Evolutionary conservation across 2,113 vertebrate genomes (phyloP).

Genomic region (Lepisosteus oculatus): DNA sequence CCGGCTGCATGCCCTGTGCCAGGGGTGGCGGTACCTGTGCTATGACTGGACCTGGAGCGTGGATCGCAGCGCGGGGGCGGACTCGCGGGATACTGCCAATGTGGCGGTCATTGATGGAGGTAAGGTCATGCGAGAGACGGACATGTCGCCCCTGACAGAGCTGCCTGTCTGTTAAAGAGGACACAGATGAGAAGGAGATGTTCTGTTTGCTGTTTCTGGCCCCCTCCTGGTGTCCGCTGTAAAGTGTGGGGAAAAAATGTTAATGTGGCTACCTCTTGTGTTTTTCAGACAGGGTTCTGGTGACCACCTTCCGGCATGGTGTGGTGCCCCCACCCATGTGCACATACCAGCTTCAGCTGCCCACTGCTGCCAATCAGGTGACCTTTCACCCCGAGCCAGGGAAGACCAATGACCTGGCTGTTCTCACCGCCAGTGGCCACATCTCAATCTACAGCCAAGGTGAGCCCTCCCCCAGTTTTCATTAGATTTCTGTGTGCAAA

Average conservation of each 20-base stretch:
- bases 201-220: too few species aligned
- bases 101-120: conserved; percentile 94
- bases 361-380: conserved; percentile 75
- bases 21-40: conserved; percentile 71
- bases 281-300: conserved; percentile 76
- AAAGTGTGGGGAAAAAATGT: too few species aligned
- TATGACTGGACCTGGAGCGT: conserved; percentile 90
- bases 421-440: conserved; percentile 70
- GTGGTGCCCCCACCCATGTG: conserved; percentile 90
- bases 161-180: too few species aligned
- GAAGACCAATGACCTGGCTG: conserved; percentile 72
- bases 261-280: not conserved
- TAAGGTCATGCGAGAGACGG: conserved; percentile 40
- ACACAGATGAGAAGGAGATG: too few species aligned
- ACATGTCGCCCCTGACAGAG: too few species aligned
- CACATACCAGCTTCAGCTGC: conserved; percentile 76
- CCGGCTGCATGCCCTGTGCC: conserved; percentile 73
- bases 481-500: too few species aligned
- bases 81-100: conserved; percentile 60
- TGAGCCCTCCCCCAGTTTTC: conserved; percentile 43
- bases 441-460: conserved; percentile 75
- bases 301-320: conserved; percentile 81
- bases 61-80: conserved; percentile 66
- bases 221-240: too few species aligned
- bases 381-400: conserved; percentile 64